phyloP scores from a whole-genome alignment of 2,797 vertebrate species.

The Sternarchorhynchus goeldii region DNA sequence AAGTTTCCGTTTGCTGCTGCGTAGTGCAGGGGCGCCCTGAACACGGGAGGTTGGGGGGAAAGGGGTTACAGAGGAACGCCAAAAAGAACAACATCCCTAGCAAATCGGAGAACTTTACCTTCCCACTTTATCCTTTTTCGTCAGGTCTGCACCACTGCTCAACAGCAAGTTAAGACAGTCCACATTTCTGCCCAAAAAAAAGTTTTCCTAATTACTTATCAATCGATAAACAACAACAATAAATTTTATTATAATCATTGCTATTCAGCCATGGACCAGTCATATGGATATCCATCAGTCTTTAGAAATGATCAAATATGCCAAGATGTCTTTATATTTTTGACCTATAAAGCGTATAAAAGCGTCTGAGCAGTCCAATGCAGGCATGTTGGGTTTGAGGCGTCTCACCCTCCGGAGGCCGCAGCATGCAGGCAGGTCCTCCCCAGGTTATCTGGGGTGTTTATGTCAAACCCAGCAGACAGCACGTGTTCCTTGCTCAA shows the following conservation, averaged over 20 bases:
- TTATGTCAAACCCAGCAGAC: slow-evolving; percentile 97
- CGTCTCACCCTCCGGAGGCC: slow-evolving; percentile 93
- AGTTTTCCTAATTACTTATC: not conserved
- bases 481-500: slow-evolving; percentile 95
- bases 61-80: too few species aligned
- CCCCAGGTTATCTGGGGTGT: slow-evolving; percentile 94
- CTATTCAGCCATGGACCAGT: too few species aligned
- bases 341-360: not conserved
- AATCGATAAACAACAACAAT: not conserved
- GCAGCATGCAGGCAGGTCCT: slow-evolving; percentile 98
- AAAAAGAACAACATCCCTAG: too few species aligned
- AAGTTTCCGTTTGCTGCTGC: slow-evolving; percentile 94
- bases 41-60: too few species aligned
- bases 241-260: not conserved
- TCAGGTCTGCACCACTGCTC: slow-evolving; percentile 94
- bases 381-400: not conserved
- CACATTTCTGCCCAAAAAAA: slow-evolving; percentile 80
- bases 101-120: slow-evolving; percentile 74
- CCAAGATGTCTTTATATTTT: too few species aligned
- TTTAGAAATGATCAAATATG: too few species aligned
- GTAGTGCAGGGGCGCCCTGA: slow-evolving; percentile 94
- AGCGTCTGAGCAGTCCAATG: too few species aligned
- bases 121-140: slow-evolving; percentile 92
- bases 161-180: slow-evolving; percentile 99
- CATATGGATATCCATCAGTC: too few species aligned